Conservation (phyloP, 35 echinoderm and acorn worm genomes). For the Diadema setosum region DNA sequence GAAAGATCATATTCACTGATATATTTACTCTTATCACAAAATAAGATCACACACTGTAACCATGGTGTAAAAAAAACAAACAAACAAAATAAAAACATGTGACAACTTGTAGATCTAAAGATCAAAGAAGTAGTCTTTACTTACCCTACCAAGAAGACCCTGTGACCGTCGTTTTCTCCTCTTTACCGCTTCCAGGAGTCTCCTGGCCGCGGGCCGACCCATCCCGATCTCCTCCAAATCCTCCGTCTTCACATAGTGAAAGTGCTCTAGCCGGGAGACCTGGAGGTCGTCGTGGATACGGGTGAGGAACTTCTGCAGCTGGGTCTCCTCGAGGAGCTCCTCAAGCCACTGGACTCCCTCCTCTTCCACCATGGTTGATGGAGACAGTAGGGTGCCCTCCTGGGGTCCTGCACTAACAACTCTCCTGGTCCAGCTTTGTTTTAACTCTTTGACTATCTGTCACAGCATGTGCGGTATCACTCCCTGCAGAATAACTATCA, state of each 20-base stretch:
- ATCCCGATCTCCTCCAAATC: constrained; percentile 94
- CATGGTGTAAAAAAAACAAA: no score
- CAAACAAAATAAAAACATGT: no score
- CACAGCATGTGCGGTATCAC: no score
- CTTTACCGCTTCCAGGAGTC: constrained; percentile 80
- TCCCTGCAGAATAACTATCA: no score
- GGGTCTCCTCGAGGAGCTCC: constrained; percentile 79
- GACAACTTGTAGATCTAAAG: not conserved
- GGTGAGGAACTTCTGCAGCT: constrained; percentile 67
- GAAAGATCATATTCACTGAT: no score
- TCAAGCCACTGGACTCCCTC: constrained; percentile 76
- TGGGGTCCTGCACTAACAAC: no score
- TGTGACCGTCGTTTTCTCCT: constrained; percentile 36
- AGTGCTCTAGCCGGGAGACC: constrained; percentile 74
- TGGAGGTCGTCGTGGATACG: constrained; percentile 78
- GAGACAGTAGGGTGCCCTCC: no score
- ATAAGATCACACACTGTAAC: no score
- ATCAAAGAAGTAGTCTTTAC: no score
- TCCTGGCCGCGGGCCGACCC: constrained; percentile 71
- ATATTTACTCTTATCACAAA: no score
- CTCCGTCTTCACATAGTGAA: constrained; percentile 70
- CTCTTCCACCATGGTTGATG: constrained; percentile 38
- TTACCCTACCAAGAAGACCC: constrained; percentile 66
- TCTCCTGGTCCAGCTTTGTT: no score
- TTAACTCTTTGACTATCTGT: no score